Evolutionary conservation across 1,140 invertebrate species (phyloP).

Genomic region (Andrena cerasifolii): DNA sequence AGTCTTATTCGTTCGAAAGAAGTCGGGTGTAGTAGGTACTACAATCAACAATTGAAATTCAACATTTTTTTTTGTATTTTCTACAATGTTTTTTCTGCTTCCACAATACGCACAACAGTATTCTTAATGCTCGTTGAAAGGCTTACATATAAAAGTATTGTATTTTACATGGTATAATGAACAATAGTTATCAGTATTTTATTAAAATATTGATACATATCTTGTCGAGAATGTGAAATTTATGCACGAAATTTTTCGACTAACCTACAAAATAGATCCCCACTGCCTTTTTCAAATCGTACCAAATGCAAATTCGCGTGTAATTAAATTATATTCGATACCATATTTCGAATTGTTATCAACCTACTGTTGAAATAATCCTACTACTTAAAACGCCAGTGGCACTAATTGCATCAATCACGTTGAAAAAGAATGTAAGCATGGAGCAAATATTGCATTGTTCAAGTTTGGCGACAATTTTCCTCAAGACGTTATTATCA

Average conservation of each 20-base stretch:
- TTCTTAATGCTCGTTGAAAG: background rate
- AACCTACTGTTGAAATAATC: background rate
- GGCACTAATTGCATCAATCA: background rate
- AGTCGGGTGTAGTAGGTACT: background rate
- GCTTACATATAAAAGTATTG: constrained; percentile 1
- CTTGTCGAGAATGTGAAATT: background rate
- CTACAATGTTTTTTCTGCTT: background rate
- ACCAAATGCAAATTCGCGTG: background rate
- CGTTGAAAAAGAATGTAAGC: background rate
- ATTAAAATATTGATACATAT: constrained; percentile 8
- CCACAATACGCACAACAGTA: constrained; percentile 11
- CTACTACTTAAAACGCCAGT: background rate
- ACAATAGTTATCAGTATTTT: background rate
- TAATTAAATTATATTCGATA: constrained; percentile 7
- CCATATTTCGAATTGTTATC: background rate
- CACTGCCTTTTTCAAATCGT: background rate
- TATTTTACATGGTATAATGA: background rate
- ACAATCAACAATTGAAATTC: background rate
- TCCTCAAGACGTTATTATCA: too few species aligned
- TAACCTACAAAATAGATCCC: constrained; percentile 5
- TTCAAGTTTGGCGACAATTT: too few species aligned
- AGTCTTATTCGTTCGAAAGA: background rate
- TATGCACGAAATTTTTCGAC: background rate
- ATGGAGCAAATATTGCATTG: background rate
- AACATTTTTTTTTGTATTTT: background rate